Base-by-base conservation (phyloP, 2,888 invertebrate genomes). In the Ormyrus nitidulus region DNA sequence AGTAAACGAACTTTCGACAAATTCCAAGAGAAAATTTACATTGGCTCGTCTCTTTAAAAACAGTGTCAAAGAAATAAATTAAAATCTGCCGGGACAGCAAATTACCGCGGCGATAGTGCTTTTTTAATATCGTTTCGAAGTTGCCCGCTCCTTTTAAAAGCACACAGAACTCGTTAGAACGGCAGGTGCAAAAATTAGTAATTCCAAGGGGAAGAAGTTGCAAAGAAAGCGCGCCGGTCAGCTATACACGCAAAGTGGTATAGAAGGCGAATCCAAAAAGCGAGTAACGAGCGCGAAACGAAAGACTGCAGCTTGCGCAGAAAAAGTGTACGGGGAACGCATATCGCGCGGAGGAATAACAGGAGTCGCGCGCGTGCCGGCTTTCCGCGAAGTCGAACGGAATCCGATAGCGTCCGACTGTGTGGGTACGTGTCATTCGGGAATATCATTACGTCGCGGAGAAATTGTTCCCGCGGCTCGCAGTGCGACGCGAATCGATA, bases 41-140 rank as follows among this genome's bases (percentile, higher is more conserved):
- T 1, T 19, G 19, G 19, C 19, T 19, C 19, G 19, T 19, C 19
- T 19, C 19, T 19, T 19, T 1, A 19, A 19, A 19, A 19, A 1
- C 19, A 19, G 19, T 19, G 1, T 19, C 19, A 19, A 19, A 19
- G 19, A 19, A 19, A 19, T 19, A 75, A 70, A 71, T 70, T 54
- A 5, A 66, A 80, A 80, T 48, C 19, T 19, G 46, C 5, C 19
- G 53, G 2, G 48, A n/a, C 6, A 48, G 49, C 62, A 46, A 51
- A 66, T 58, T 58, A 9, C 10, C 59, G 19, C 19, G 56, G 59
- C 9, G 65, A 80, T 80, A 76, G 75, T 19, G 19, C 76, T 51
- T 76, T 76, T 80, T 80, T 76, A 72, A 80, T 72, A 71, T 72
- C 56, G 61, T 80, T 80, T 53, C 66, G 51, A 79, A 79, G 58